Conservation (phyloP, 1,140 invertebrate genomes). For the Drosophila orosa region DNA sequence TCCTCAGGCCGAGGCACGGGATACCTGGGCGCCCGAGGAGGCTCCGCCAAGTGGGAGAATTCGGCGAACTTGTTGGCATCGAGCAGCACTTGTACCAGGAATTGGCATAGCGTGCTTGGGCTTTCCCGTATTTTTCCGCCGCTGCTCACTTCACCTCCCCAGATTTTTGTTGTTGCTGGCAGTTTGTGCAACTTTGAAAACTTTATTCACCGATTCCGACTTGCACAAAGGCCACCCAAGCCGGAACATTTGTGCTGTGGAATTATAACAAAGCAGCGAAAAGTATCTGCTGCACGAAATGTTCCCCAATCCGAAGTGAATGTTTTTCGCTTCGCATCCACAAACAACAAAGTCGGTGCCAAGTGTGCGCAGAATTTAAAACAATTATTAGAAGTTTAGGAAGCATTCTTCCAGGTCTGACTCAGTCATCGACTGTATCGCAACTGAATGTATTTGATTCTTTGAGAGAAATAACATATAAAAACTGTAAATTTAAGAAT, state of each 20-base stretch:
- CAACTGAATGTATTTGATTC: not conserved
- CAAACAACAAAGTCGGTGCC: constrained; percentile 24
- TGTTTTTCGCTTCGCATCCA: constrained; percentile 23
- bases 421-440: not conserved
- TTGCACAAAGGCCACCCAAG: constrained; percentile 49
- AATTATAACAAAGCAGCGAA: constrained; percentile 58
- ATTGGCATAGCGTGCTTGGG: constrained; percentile 38
- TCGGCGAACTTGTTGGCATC: constrained; percentile 51
- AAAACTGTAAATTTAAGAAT: not conserved
- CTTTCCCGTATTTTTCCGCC: constrained; percentile 16
- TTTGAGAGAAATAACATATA: not conserved
- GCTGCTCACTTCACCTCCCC: constrained; percentile 17
- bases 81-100: constrained; percentile 56
- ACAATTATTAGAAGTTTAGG: constrained; percentile 51
- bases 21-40: constrained; percentile 23
- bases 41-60: constrained; percentile 34
- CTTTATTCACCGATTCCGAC: constrained; percentile 68
- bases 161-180: constrained; percentile 33
- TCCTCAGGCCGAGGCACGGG: constrained; percentile 13
- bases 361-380: constrained; percentile 47
- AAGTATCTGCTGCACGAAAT: constrained; percentile 52
- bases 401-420: constrained; percentile 5
- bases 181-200: constrained; percentile 72
- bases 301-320: constrained; percentile 19
- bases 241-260: constrained; percentile 46